Conservation (phyloP, 2,888 invertebrate species). For the Acholoe squamosa region DNA sequence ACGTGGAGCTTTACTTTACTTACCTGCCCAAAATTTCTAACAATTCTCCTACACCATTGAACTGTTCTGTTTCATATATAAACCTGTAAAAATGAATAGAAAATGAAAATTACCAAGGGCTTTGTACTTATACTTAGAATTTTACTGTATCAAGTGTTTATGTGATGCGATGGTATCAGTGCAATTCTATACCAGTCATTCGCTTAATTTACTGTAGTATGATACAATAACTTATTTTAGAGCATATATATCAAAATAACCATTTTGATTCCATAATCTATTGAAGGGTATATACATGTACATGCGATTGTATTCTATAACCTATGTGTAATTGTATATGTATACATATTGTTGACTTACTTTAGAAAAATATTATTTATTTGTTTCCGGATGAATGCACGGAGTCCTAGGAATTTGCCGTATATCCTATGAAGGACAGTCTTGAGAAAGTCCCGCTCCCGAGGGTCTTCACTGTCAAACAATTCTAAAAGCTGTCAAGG, state of each 20-base stretch:
- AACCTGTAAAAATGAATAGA: constrained; percentile 90
- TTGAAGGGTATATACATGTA: no score
- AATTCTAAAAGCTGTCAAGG: constrained; percentile 78
- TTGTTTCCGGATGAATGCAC: constrained; percentile 89
- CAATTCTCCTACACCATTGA: constrained; percentile 98
- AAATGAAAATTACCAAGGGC: not conserved
- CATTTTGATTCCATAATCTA: no score
- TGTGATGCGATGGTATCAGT: no score
- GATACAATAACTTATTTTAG: no score
- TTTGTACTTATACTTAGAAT: no score
- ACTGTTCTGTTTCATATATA: constrained; percentile 99
- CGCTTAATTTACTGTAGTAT: not conserved
- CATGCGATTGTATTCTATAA: no score
- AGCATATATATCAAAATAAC: no score
- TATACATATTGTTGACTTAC: constrained; percentile 84
- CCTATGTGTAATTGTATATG: no score
- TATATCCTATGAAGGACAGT: constrained; percentile 83
- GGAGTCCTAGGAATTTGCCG: constrained; percentile 82
- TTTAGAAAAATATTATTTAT: constrained; percentile 98
- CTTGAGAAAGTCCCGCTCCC: constrained; percentile 84
- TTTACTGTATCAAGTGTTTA: no score
- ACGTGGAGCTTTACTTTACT: no score
- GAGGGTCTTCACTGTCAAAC: constrained; percentile 83
- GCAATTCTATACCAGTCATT: no score
- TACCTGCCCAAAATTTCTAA: constrained; percentile 93